These are phyloP conservation scores for Channallabes apus DNA, from an alignment of 2,797 vertebrate species.

Conservation along the genomic window DNA sequence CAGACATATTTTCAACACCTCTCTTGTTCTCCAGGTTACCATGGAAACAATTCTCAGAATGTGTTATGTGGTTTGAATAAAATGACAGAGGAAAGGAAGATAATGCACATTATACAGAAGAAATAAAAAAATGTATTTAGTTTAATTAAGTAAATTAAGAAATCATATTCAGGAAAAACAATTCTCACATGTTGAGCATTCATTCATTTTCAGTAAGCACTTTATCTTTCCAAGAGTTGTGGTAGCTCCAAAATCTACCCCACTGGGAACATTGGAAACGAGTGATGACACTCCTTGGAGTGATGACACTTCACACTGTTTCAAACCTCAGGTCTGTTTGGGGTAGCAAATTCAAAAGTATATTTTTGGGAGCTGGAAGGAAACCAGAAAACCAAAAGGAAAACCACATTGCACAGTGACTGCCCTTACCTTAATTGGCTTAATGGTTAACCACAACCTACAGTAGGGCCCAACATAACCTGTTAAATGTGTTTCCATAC, in stretches of 20 bases:
- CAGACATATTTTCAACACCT: constrained; percentile 8
- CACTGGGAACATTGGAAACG: not conserved
- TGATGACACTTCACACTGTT: not conserved
- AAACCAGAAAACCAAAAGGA: not conserved
- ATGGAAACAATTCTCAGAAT: constrained; percentile 36
- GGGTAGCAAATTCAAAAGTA: not conserved
- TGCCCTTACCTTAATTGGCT: no score
- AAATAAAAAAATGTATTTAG: not conserved
- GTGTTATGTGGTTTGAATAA: not conserved
- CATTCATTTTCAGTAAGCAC: not conserved
- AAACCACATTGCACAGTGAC: not conserved
- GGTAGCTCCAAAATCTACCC: not conserved
- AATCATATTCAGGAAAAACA: not conserved
- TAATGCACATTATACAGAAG: not conserved
- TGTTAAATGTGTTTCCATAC: no score
- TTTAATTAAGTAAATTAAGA: not conserved
- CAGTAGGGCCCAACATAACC: not conserved
- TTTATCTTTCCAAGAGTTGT: not conserved
- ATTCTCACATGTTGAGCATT: not conserved
- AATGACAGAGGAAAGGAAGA: not conserved
- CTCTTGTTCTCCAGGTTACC: constrained; percentile 18
- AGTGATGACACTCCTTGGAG: no score
- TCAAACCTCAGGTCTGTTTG: not conserved
- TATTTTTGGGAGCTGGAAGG: not conserved
- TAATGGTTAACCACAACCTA: not conserved